Percentiles rank a stretch among this genome's conserved stretches.
Conservation (phyloP, 1,140 invertebrate species). For the Probaryconus sp. region DNA sequence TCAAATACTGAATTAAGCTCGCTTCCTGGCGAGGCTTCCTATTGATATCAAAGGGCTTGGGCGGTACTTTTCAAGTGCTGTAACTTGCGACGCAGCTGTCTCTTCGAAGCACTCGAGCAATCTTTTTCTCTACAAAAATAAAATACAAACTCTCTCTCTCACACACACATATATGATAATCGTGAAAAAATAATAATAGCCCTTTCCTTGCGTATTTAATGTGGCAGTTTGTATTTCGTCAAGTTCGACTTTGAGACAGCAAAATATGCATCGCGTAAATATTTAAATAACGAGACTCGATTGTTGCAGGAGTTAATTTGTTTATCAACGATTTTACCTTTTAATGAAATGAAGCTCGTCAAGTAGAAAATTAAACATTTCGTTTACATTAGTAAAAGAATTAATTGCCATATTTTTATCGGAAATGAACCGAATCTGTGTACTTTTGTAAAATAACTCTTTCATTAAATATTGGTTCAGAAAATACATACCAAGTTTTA, state of each 20-base stretch:
- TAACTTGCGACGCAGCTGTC: conserved; percentile 27
- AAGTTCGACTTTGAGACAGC: not conserved
- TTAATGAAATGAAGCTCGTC: too few species aligned
- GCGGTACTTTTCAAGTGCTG: conserved; percentile 33
- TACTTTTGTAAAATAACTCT: too few species aligned
- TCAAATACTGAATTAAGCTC: conserved; percentile 59
- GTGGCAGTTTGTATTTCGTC: conserved; percentile 18
- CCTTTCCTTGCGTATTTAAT: conserved; percentile 8
- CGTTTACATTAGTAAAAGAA: too few species aligned
- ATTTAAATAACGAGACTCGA: conserved; percentile 25
- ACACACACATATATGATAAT: conserved; percentile 2
- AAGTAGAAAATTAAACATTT: too few species aligned
- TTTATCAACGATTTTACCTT: too few species aligned
- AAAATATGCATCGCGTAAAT: not conserved
- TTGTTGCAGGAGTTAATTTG: too few species aligned
- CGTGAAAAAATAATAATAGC: conserved; percentile 25
- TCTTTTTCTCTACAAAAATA: conserved; percentile 17
- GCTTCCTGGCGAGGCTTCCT: conserved; percentile 31
- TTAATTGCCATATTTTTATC: too few species aligned
- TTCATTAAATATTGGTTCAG: too few species aligned
- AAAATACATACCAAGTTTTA: too few species aligned
- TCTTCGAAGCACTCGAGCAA: conserved; percentile 18
- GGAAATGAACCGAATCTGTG: too few species aligned
- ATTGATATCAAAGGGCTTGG: conserved; percentile 35
- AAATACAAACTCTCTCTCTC: too few species aligned